Conservation (phyloP, 1,140 invertebrate species). For the Drosophila sp. region DNA sequence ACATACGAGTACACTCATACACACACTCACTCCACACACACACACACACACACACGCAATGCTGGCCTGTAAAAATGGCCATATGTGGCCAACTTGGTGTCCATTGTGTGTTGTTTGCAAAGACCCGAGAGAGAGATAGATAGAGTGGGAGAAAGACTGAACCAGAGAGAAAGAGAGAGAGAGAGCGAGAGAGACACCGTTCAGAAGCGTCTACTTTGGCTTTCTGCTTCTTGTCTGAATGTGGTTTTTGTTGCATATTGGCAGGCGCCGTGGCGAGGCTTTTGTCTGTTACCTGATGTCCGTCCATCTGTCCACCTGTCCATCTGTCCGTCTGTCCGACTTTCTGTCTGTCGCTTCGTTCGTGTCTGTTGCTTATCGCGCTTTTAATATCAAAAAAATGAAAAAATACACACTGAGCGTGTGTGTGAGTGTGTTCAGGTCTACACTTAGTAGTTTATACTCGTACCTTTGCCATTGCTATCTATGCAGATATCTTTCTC, state of each 20-base stretch:
- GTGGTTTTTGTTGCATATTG: conserved; percentile 47
- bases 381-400: conserved; percentile 71
- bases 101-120: conserved; percentile 51
- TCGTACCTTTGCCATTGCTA: conserved; percentile 62
- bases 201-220: conserved; percentile 48
- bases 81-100: conserved; percentile 78
- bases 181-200: conserved; percentile 21
- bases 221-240: conserved; percentile 59
- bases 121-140: conserved; percentile 2
- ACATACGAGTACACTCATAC: conserved; percentile 21
- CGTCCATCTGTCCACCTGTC: conserved; percentile 14
- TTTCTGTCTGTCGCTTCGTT: conserved; percentile 37
- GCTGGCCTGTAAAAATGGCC: conserved; percentile 71
- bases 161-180: not conserved
- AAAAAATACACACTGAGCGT: conserved; percentile 40
- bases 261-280: conserved; percentile 49
- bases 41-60: conserved; percentile 51
- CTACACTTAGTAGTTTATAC: conserved; percentile 30
- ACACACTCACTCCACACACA: not conserved
- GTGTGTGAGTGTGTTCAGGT: conserved; percentile 36
- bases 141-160: not conserved
- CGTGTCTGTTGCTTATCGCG: conserved; percentile 80
- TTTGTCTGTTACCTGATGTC: conserved; percentile 64
- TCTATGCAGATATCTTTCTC: conserved; percentile 83
- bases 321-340: conserved; percentile 26